phyloP scores from a whole-genome alignment of 1,140 invertebrate species.

The Procambarus virginalis region DNA sequence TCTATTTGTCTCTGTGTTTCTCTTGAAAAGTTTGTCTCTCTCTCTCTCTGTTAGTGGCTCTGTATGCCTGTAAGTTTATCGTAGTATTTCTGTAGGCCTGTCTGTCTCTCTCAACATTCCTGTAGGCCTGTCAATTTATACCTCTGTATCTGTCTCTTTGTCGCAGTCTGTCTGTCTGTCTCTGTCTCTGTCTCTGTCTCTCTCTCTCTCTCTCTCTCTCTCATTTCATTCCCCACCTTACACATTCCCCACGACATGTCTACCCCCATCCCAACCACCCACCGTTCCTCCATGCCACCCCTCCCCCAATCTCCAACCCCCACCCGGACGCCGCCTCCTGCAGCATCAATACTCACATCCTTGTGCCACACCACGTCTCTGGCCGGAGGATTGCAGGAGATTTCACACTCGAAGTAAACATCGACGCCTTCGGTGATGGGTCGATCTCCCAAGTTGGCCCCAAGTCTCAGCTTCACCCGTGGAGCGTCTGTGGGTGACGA shows the following conservation, averaged over 20 bases:
- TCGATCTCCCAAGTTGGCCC: constrained; percentile 13
- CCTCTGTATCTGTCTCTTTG: too few species aligned
- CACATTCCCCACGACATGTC: too few species aligned
- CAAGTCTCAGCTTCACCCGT: constrained; percentile 29
- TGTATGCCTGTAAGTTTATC: too few species aligned
- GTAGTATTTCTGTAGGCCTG: too few species aligned
- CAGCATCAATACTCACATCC: constrained; percentile 28
- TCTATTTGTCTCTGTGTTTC: too few species aligned
- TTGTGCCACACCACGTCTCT: constrained; percentile 31
- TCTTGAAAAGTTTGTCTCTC: too few species aligned
- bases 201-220: background rate
- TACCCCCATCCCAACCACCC: background rate
- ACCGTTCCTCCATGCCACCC: background rate
- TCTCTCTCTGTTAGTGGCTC: too few species aligned
- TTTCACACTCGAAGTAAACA: constrained; percentile 59
- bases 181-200: background rate
- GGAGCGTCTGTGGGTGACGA: constrained; percentile 1
- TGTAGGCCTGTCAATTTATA: too few species aligned
- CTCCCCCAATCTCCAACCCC: background rate
- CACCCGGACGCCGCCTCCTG: background rate
- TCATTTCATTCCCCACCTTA: background rate
- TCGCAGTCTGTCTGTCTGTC: too few species aligned
- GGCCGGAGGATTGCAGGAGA: constrained; percentile 32
- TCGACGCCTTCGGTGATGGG: constrained; percentile 50
- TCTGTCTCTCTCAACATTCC: too few species aligned